phyloP scores from a whole-genome alignment of 2,888 invertebrate species.

The Lepidochitona cinerea region DNA sequence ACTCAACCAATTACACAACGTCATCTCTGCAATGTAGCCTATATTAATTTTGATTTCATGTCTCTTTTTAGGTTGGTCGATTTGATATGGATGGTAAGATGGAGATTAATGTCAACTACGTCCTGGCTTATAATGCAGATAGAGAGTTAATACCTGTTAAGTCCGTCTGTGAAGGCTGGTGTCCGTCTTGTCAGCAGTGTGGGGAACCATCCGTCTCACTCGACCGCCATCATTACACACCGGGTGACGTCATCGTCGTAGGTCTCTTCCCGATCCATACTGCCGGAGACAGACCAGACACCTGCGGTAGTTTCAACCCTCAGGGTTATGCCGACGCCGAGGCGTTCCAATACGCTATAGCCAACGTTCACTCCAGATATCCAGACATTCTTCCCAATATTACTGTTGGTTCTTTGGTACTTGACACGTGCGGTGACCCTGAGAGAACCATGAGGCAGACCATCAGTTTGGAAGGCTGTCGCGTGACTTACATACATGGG shows the following conservation, averaged over 20 bases:
- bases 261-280: conserved; percentile 47
- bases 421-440: conserved; percentile 50
- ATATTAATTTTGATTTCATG: no score
- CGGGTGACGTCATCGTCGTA: conserved; percentile 49
- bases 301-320: conserved; percentile 35
- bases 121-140: not conserved
- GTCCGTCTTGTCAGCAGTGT: not conserved
- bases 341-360: conserved; percentile 50
- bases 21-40: no score
- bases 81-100: not conserved
- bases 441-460: conserved; percentile 34
- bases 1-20: no score
- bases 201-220: not conserved
- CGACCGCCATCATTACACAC: conserved; percentile 18
- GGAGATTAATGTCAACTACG: not conserved
- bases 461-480: conserved; percentile 50
- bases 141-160: not conserved
- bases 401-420: conserved; percentile 39
- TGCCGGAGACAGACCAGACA: conserved; percentile 23
- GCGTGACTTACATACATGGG: not conserved
- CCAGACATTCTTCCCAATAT: conserved; percentile 39
- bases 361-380: conserved; percentile 38
- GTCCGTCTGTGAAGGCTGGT: not conserved
- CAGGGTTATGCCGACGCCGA: conserved; percentile 35
- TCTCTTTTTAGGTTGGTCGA: not conserved